Percentiles rank a stretch among this genome's conserved stretches.
Conservation (phyloP, 1,140 invertebrate genomes). For the Armadillidium nasatum region DNA sequence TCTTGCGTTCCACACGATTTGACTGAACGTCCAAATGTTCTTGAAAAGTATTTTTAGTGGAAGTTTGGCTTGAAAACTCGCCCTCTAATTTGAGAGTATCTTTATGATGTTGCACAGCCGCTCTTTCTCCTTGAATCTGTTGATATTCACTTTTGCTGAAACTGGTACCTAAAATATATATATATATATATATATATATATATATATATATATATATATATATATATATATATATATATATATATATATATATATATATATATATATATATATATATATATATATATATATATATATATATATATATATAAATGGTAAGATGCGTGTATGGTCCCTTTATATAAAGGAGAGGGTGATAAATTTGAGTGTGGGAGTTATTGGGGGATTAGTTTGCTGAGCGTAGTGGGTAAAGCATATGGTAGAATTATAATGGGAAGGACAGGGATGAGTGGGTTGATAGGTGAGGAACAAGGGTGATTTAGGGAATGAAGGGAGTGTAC, state of each 20-base stretch:
- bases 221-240: not conserved
- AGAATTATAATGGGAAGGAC: too few relatives aligned
- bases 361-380: too few relatives aligned
- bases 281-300: not conserved
- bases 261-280: constrained; percentile 22
- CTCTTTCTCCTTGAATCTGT: constrained; percentile 48
- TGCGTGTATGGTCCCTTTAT: too few relatives aligned
- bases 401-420: too few relatives aligned
- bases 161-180: not conserved
- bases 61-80: constrained; percentile 52
- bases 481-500: too few relatives aligned
- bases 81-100: constrained; percentile 57
- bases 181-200: not conserved
- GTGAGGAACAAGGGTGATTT: too few relatives aligned
- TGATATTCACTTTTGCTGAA: not conserved
- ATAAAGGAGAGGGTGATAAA: too few relatives aligned
- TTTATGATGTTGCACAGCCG: constrained; percentile 49
- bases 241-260: constrained; percentile 10
- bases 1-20: constrained; percentile 52
- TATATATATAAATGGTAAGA: too few relatives aligned
- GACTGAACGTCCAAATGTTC: constrained; percentile 21
- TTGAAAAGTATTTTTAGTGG: constrained; percentile 34
- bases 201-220: not conserved
- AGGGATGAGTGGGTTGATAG: too few relatives aligned
- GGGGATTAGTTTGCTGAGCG: too few relatives aligned